Evolutionary conservation across 64 coral and sea anemone species (phyloP).

Genomic region (Acropora tenuis): DNA sequence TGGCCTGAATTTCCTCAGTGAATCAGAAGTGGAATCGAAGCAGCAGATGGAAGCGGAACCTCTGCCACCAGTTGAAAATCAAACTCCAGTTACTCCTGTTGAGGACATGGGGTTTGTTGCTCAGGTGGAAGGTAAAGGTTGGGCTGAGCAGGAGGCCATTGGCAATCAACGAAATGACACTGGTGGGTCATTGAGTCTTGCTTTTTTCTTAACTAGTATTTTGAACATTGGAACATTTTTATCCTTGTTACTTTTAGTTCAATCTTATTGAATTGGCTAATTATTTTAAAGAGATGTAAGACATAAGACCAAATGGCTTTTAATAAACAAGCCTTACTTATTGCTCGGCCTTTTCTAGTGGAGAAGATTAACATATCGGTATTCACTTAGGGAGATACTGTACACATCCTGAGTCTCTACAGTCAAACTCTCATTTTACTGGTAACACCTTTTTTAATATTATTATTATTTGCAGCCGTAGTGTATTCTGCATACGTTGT

Average conservation of each 20-base stretch:
- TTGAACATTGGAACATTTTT: background rate
- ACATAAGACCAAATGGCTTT: background rate
- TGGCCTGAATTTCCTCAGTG: slow-evolving; percentile 86
- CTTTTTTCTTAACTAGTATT: background rate
- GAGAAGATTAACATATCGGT: too few species aligned
- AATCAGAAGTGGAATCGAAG: slow-evolving; percentile 79
- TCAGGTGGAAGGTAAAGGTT: slow-evolving; percentile 42
- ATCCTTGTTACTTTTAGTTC: background rate
- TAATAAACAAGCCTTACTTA: background rate
- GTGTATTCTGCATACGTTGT: too few species aligned
- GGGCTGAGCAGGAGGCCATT: slow-evolving; percentile 34
- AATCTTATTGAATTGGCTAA: background rate
- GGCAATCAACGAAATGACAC: slow-evolving; percentile 33
- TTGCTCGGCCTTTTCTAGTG: too few species aligned
- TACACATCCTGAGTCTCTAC: too few species aligned
- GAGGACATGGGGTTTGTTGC: slow-evolving; percentile 1
- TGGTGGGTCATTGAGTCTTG: background rate
- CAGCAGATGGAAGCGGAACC: slow-evolving; percentile 27
- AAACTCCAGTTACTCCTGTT: background rate
- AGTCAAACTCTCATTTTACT: too few species aligned
- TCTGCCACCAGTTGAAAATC: background rate
- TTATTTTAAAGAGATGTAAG: background rate
- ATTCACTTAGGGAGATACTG: too few species aligned
- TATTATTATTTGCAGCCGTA: too few species aligned
- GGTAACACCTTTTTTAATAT: too few species aligned